Evolutionary conservation across 2,113 vertebrate species (phyloP).

Genomic region (Gasterosteus aculeatus): DNA sequence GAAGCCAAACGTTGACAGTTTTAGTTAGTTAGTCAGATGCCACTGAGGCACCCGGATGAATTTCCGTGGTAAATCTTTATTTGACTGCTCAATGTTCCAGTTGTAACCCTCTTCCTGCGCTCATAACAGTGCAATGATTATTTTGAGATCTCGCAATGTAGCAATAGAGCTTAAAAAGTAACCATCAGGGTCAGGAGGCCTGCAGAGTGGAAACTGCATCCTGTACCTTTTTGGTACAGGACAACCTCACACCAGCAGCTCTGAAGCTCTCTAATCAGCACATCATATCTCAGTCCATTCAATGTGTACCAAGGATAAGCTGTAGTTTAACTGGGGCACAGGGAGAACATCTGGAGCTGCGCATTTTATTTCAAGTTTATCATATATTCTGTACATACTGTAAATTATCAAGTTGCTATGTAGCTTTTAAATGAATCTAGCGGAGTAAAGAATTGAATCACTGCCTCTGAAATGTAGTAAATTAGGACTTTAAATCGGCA

Average conservation of each 20-base stretch:
- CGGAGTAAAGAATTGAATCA: background rate
- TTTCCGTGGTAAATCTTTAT: background rate
- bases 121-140: background rate
- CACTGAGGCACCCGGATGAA: background rate
- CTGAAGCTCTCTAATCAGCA: background rate
- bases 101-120: background rate
- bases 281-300: background rate
- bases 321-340: background rate
- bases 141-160: background rate
- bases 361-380: background rate
- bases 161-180: background rate
- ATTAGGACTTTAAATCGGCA: background rate
- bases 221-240: too few relatives aligned
- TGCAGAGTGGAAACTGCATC: background rate
- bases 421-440: background rate
- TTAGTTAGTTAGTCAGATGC: constrained; percentile 14
- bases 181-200: background rate
- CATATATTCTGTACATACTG: background rate
- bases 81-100: background rate
- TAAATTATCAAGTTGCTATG: too few relatives aligned
- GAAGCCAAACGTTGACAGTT: constrained; percentile 36
- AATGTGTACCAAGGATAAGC: background rate
- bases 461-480: background rate
- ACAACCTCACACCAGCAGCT: background rate
- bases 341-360: too few relatives aligned